Percentiles rank a stretch among this genome's conserved stretches.
Evolutionary conservation across 2,797 vertebrate species (phyloP).

Genomic region (Chloroceryle inda): DNA sequence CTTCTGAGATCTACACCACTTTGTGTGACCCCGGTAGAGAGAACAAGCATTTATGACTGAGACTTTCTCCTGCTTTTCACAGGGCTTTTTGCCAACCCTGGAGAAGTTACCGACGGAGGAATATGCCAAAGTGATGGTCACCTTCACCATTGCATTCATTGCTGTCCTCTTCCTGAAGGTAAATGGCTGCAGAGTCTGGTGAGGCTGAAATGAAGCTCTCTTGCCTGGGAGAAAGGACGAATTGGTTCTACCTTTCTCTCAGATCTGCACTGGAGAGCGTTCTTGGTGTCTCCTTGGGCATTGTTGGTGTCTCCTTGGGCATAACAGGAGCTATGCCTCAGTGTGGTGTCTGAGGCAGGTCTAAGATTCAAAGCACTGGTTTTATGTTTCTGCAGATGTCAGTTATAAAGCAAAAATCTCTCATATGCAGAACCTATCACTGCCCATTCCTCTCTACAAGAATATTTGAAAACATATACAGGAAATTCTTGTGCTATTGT

Average conservation of each 20-base stretch:
- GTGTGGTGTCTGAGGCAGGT: rapidly evolving
- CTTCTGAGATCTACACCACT: background rate
- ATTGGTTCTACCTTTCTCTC: background rate
- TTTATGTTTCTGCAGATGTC: background rate
- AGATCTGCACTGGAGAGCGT: background rate
- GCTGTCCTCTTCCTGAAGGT: constrained; percentile 84
- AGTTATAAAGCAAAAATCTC: background rate
- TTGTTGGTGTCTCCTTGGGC: background rate
- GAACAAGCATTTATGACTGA: background rate
- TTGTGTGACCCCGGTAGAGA: background rate
- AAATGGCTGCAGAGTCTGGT: background rate
- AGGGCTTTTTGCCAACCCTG: constrained; percentile 74
- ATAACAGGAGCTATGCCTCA: background rate
- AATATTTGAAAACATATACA: background rate
- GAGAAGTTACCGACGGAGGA: constrained; percentile 68
- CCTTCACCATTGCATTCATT: constrained; percentile 78
- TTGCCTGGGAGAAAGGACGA: background rate
- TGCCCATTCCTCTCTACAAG: background rate
- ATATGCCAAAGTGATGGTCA: constrained; percentile 76
- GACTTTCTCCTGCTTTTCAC: background rate
- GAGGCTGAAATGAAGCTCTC: background rate
- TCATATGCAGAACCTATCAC: background rate
- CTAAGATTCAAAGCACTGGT: background rate
- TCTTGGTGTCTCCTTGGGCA: background rate
- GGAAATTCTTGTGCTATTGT: background rate